Evolutionary conservation across 2,113 vertebrate genomes (phyloP).

Genomic region (Hydrochoerus hydrochaeris): DNA sequence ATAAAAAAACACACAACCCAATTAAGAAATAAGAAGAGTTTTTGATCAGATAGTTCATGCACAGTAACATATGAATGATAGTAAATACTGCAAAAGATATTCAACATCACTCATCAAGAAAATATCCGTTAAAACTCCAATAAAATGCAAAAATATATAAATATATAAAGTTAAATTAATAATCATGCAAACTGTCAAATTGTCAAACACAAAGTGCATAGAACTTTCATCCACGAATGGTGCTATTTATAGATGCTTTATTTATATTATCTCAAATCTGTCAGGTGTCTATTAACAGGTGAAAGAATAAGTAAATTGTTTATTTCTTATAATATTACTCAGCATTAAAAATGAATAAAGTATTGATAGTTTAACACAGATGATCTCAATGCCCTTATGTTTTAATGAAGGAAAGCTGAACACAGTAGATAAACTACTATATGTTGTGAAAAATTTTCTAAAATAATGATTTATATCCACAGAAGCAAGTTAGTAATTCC

Average conservation of each 20-base stretch:
- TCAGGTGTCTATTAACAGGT: not conserved
- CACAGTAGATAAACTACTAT: not conserved
- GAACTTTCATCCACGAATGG: not conserved
- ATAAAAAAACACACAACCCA: not conserved
- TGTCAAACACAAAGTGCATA: not conserved
- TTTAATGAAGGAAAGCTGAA: not conserved
- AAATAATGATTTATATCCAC: not conserved
- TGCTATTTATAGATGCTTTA: not conserved
- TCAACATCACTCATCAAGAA: not conserved
- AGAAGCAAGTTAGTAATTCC: not conserved
- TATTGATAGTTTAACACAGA: not conserved
- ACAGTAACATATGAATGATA: not conserved
- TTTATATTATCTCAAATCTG: not conserved
- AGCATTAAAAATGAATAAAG: not conserved
- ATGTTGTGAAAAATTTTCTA: not conserved
- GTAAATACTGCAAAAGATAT: not conserved
- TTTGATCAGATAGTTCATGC: not conserved
- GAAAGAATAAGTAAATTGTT: not conserved
- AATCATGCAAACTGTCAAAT: not conserved
- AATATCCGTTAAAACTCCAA: not conserved
- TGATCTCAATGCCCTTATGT: not conserved
- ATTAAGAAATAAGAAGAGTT: not conserved
- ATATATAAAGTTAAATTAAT: not conserved
- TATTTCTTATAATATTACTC: not conserved
- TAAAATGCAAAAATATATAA: not conserved